Evolutionary conservation across 1,140 invertebrate species (phyloP), one percentile per base, ranked within the genome.

Genomic region (Bombus haemorrhoidalis): DNA sequence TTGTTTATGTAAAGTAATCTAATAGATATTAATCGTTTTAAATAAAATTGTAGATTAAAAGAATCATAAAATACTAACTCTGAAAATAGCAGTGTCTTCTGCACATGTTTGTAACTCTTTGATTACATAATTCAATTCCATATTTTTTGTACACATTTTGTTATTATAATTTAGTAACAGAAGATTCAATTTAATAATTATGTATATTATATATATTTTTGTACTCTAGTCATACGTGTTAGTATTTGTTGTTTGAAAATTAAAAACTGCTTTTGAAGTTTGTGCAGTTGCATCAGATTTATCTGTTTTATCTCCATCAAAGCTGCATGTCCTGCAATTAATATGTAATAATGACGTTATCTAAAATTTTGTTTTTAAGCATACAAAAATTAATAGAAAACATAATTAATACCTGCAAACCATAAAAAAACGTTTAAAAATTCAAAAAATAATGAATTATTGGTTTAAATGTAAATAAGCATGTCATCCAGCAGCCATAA

Each of bases 1-100:
- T 25, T 77, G 3, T 41, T 28, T 62, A 62, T 62, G 28, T n/a
- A 62, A n/a, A n/a, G 59, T 62, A 72, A 75, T 72, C 2, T 43
- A 72, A 43, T 43, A 85, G 5, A n/a, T 13, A 13, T 47, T 79
- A 83, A 85, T 86, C 43, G n/a, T 39, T n/a, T 68, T 37, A 66
- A 82, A 39, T 18, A 59, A n/a, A 68, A 72, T 39, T 41, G 6
- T 22, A 68, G 1, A 37, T 13, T 72, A 68, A 59, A 43, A 66
- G 34, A 66, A 69, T 2, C n/a, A 0, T 74, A 82, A 41, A 69
- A 83, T 90, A 92, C 89, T 86, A 85, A 92, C 91, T 90, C 83
- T 88, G 87, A 90, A 84, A 76, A 91, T 87, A 77, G 78, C 34
- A 74, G 87, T 59, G 75, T 91, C 59, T 1, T 82, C 32, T 71